These are phyloP conservation scores for Drosophila murphyi DNA, from an alignment of 1,140 invertebrate species.

Conservation along the genomic window DNA sequence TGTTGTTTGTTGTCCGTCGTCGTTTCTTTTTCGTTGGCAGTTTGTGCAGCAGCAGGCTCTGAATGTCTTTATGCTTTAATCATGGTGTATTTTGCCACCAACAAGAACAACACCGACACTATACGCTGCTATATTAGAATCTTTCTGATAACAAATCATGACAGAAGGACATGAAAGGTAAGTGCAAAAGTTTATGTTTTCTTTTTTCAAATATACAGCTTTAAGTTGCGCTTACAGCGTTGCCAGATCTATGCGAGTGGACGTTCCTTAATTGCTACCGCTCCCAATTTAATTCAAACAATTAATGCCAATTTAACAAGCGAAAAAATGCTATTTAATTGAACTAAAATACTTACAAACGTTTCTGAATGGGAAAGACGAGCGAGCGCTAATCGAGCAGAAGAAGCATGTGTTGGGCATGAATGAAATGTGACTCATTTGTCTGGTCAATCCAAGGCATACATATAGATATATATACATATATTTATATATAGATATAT, in stretches of 20 bases:
- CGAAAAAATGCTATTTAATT: conserved; percentile 28
- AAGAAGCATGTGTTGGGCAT: conserved; percentile 28
- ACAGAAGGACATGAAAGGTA: conserved; percentile 91
- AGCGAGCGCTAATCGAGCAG: conserved; percentile 6
- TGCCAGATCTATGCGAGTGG: conserved; percentile 24
- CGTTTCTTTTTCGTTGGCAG: conserved; percentile 57
- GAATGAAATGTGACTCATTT: conserved; percentile 64
- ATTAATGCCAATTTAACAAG: conserved; percentile 39
- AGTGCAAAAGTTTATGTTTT: conserved; percentile 65
- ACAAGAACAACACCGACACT: conserved; percentile 84
- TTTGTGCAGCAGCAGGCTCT: conserved; percentile 84
- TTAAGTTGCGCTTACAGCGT: conserved; percentile 32
- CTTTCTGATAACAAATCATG: conserved; percentile 90
- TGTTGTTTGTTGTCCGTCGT: conserved; percentile 49
- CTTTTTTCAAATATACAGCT: not conserved
- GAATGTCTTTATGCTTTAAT: conserved; percentile 89
- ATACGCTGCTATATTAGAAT: conserved; percentile 89
- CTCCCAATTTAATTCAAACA: conserved; percentile 35
- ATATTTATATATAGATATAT: not conserved
- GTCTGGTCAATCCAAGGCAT: conserved; percentile 36
- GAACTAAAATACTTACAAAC: conserved; percentile 28
- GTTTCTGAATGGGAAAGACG: conserved; percentile 39
- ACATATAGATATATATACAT: conserved; percentile 4
- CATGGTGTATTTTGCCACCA: conserved; percentile 88
- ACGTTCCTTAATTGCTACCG: conserved; percentile 29